Conservation (phyloP, 37 sponge, comb jelly and placozoan genomes). For the Dysidea cf. avara region DNA sequence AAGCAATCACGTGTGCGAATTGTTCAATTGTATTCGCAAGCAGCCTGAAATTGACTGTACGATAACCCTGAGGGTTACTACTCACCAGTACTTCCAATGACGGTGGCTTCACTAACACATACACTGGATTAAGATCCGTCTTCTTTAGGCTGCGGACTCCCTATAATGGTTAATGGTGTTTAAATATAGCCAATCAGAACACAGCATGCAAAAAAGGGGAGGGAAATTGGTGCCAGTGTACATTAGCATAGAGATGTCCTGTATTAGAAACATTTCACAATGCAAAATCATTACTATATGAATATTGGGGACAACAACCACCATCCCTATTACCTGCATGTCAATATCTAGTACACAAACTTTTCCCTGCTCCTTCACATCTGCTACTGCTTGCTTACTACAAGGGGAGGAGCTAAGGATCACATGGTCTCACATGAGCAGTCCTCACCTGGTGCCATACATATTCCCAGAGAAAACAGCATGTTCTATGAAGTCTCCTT, state of each 20-base stretch:
- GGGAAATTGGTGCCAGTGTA: not conserved
- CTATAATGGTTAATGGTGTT: conserved; percentile 33
- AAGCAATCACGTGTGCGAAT: too few relatives aligned
- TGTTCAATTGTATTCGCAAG: too few relatives aligned
- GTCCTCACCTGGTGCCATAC: conserved; percentile 92
- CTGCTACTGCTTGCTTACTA: conserved; percentile 69
- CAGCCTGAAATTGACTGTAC: too few relatives aligned
- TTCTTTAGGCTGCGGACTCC: conserved; percentile 83
- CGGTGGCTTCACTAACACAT: conserved; percentile 88
- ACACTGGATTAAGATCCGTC: conserved; percentile 79
- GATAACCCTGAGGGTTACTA: too few relatives aligned
- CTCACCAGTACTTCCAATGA: conserved; percentile 80
- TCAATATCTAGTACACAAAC: conserved; percentile 95
- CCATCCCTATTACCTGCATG: conserved; percentile 78
- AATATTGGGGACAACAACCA: not conserved
- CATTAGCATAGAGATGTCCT: too few relatives aligned
- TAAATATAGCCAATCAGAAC: too few relatives aligned
- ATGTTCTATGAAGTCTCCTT: conserved; percentile 88
- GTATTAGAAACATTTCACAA: not conserved
- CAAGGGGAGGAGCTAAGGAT: not conserved
- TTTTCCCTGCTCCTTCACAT: conserved; percentile 55
- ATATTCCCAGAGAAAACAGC: conserved; percentile 94
- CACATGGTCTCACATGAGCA: not conserved
- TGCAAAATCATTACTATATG: not conserved
- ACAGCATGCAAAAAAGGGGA: too few relatives aligned